Conservation (phyloP, 2,888 invertebrate genomes). For the Andrena trimmerana region DNA sequence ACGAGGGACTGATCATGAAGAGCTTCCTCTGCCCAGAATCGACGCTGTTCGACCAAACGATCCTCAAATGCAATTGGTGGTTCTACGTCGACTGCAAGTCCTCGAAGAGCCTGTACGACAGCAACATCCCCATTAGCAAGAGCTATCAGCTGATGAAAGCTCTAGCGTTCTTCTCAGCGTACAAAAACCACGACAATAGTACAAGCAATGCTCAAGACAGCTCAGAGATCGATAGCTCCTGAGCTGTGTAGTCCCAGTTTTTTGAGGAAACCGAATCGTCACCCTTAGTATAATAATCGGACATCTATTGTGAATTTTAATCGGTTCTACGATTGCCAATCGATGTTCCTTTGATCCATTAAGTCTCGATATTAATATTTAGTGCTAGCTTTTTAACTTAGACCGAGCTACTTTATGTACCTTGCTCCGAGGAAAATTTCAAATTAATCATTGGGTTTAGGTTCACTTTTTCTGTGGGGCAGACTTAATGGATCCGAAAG, state of each 20-base stretch:
- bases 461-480: not conserved
- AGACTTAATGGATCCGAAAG: conserved; percentile 38
- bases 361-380: conserved; percentile 15
- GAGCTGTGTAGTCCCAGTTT: not conserved
- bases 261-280: not conserved
- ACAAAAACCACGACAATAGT: conserved; percentile 88
- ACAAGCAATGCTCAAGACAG: conserved; percentile 67
- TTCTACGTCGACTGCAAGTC: conserved; percentile 96
- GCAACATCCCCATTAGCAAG: conserved; percentile 96
- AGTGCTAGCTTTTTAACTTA: not conserved
- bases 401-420: not conserved
- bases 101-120: conserved; percentile 93
- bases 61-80: conserved; percentile 97
- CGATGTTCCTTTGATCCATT: conserved; percentile 52
- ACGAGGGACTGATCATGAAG: conserved; percentile 95
- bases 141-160: conserved; percentile 97
- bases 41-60: conserved; percentile 95
- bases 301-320: conserved; percentile 18
- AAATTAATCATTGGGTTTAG: not conserved
- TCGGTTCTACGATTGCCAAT: conserved; percentile 57
- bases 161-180: conserved; percentile 94
- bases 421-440: not conserved
- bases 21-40: conserved; percentile 96
- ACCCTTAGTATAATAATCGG: conserved; percentile 6
- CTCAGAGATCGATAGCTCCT: conserved; percentile 38